Evolutionary conservation across 2,888 invertebrate genomes (phyloP), one percentile per base, ranked within the genome.

Genomic region (Caenorhabditis becei): DNA sequence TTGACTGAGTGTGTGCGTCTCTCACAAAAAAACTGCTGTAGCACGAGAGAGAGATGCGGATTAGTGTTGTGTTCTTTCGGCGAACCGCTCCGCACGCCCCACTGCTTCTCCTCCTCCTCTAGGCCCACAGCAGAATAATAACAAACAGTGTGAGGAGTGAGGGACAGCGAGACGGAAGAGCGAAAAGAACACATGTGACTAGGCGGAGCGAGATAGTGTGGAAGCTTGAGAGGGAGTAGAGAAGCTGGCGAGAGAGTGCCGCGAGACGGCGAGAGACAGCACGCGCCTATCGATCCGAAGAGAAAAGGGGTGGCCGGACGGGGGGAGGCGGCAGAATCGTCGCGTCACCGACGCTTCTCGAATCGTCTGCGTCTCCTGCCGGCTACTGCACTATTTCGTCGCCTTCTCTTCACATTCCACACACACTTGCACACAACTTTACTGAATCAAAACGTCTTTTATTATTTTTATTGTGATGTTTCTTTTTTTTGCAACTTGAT

Each of bases 1-100:
- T 70, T 53, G 63, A 72, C 63, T 47, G 53, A 18, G 23, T 28
- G 63, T 61, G 41, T 23, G 54, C 28, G 58, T 49, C 35, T 58
- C 58, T 23, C 35, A 24, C 59, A 53, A 63, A 72, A 71, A 72
- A 72, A 71, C 62, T 53, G 53, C 71, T 71, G 62, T 23, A n/a
- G 62, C 18, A 53, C 54, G 35, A 72, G 54, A 56, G 72, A 72
- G 62, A 72, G 63, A 26, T 16, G 24, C 72, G 54, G 72, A 72
- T 72, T 72, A 72, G 53, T 62, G 71, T 71, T 71, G 72, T 72
- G 72, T 72, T 72, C 72, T 72, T 63, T 72, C 56, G 61, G 49
- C 61, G 62, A 62, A 72, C 62, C 59, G n/a, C 61, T 16, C 72
- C 53, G 56, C 59, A 32, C 32, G 16, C 35, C 35, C 66, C 18